phyloP scores from a whole-genome alignment of 2,113 vertebrate species.

The Oncorhynchus clarkii region DNA sequence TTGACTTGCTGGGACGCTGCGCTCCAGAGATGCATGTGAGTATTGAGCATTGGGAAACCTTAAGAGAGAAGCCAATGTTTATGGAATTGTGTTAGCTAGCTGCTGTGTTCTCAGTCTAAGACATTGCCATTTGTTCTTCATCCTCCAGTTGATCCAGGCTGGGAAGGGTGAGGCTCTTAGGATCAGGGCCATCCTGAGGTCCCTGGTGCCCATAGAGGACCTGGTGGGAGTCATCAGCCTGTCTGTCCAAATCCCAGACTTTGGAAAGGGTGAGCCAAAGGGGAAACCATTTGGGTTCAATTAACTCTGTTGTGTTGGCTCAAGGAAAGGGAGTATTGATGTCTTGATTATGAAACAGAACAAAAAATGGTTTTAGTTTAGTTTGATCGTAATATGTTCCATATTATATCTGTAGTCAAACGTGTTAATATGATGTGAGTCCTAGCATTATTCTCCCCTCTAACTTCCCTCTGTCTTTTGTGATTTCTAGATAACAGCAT shows the following conservation, averaged over 20 bases:
- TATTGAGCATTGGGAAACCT: background rate
- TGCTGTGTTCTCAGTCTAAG: background rate
- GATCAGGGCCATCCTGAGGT: slow-evolving; percentile 90
- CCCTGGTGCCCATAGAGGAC: slow-evolving; percentile 89
- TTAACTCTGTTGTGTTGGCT: background rate
- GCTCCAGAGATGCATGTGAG: slow-evolving; percentile 94
- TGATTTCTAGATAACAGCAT: slow-evolving; percentile 78
- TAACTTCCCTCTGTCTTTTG: background rate
- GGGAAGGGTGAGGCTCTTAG: slow-evolving; percentile 90
- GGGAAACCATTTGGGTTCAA: background rate
- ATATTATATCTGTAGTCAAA: no score
- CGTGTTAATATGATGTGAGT: no score
- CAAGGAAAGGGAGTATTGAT: background rate
- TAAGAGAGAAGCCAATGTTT: no score
- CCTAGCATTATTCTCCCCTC: background rate
- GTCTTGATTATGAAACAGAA: background rate
- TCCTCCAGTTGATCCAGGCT: slow-evolving; percentile 83
- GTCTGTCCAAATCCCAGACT: slow-evolving; percentile 85
- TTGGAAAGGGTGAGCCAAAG: slow-evolving; percentile 82
- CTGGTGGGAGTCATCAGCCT: slow-evolving; percentile 92
- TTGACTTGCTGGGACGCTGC: slow-evolving; percentile 90
- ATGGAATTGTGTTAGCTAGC: no score
- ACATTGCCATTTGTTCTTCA: slow-evolving; percentile 3
- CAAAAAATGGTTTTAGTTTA: no score
- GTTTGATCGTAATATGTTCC: no score